Evolutionary conservation across 1,140 invertebrate species (phyloP).

Genomic region (Cataglyphis hispanica): DNA sequence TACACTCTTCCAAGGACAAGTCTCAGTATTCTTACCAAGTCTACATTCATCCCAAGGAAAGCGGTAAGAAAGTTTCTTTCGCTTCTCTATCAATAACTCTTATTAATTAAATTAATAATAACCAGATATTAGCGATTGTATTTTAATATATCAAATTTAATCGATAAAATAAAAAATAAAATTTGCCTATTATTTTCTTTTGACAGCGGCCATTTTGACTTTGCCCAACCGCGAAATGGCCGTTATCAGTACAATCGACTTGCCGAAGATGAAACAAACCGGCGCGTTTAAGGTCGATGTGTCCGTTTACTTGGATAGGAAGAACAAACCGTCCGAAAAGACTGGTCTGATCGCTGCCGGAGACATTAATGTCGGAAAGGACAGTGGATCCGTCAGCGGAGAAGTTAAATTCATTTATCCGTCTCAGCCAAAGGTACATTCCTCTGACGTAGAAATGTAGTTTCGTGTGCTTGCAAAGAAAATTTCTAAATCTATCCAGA

Average conservation of each 20-base stretch:
- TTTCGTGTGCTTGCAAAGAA: background rate
- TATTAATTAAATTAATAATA: constrained; percentile 8
- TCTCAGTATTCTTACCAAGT: constrained; percentile 90
- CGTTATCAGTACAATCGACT: constrained; percentile 85
- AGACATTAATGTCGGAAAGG: constrained; percentile 86
- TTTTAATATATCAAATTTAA: background rate
- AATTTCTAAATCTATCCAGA: constrained; percentile 13
- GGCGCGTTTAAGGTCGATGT: constrained; percentile 86
- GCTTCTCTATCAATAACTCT: constrained; percentile 9
- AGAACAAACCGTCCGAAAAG: constrained; percentile 89
- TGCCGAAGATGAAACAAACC: constrained; percentile 81
- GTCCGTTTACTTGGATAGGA: constrained; percentile 90
- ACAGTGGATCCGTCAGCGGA: constrained; percentile 85
- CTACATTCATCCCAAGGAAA: constrained; percentile 88
- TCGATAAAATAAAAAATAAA: background rate
- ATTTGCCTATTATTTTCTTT: background rate
- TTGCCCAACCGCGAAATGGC: constrained; percentile 90
- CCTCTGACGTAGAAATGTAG: background rate
- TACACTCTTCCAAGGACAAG: constrained; percentile 88
- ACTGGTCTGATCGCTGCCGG: constrained; percentile 85
- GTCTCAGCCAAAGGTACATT: constrained; percentile 88
- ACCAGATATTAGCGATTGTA: background rate
- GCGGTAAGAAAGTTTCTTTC: constrained; percentile 76
- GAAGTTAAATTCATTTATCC: constrained; percentile 90
- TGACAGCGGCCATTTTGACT: constrained; percentile 87